Percentiles rank a stretch among this genome's conserved stretches.
These are phyloP conservation scores for Enteromius anoplus DNA, from an alignment of 2,797 vertebrate species.

Conservation along the genomic window DNA sequence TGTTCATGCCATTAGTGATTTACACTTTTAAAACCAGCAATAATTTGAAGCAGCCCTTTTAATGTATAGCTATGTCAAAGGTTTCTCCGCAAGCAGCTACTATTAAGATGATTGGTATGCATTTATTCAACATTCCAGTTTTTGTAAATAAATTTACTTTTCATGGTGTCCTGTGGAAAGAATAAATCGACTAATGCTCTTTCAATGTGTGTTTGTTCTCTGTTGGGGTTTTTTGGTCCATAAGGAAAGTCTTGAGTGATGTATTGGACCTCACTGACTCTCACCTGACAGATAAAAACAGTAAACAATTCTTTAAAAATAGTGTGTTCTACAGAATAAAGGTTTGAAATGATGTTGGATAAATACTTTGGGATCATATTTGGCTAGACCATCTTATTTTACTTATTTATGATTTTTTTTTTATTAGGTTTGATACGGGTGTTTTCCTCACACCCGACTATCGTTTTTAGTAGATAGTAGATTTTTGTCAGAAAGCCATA, in stretches of 20 bases:
- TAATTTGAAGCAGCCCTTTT: constrained; percentile 85
- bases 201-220: constrained; percentile 70
- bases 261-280: neutral
- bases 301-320: neutral
- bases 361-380: neutral
- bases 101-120: constrained; percentile 81
- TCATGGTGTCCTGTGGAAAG: constrained; percentile 89
- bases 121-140: constrained; percentile 95
- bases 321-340: neutral
- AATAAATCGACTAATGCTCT: constrained; percentile 92
- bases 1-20: constrained; percentile 82
- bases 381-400: neutral
- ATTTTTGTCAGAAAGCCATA: neutral
- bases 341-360: neutral
- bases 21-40: constrained; percentile 84
- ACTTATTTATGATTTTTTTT: too few species aligned
- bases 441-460: neutral
- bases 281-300: neutral
- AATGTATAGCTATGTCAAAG: constrained; percentile 80
- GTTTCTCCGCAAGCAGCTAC: constrained; percentile 78
- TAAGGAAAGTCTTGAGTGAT: neutral
- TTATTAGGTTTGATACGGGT: neutral
- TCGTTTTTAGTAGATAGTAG: neutral
- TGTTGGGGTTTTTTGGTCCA: neutral
- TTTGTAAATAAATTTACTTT: constrained; percentile 94